Conservation (phyloP, 2,888 invertebrate genomes). For the Zygaena filipendulae region DNA sequence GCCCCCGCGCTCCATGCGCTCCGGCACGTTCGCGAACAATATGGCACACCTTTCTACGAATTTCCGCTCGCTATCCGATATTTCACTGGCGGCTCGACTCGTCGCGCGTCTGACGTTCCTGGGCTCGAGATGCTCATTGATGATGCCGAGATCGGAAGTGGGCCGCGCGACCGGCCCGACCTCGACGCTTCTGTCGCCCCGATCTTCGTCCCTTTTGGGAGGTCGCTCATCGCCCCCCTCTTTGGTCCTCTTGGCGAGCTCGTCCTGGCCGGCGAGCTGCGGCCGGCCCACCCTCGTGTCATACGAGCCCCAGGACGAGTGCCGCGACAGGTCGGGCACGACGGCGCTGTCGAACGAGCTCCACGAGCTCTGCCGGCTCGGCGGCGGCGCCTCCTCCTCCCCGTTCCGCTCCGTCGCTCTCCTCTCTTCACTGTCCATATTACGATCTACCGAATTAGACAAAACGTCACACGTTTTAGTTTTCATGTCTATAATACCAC, state of each 20-base stretch:
- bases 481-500: conserved; percentile 55
- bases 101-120: conserved; percentile 20
- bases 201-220: too few relatives aligned
- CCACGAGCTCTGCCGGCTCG: conserved; percentile 79
- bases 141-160: conserved; percentile 41
- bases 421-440: conserved; percentile 66
- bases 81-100: conserved; percentile 22
- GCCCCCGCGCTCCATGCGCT: conserved; percentile 44
- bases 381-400: conserved; percentile 39
- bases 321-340: conserved; percentile 77
- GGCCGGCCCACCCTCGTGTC: conserved; percentile 64
- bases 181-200: conserved; percentile 19
- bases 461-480: conserved; percentile 72
- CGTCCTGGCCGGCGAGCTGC: conserved; percentile 23
- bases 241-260: conserved; percentile 31
- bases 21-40: conserved; percentile 59
- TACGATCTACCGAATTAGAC: conserved; percentile 76
- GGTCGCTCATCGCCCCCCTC: conserved; percentile 37
- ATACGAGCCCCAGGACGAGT: conserved; percentile 86
- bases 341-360: conserved; percentile 83
- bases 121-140: conserved; percentile 41
- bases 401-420: conserved; percentile 23
- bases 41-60: conserved; percentile 71
- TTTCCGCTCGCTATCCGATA: conserved; percentile 49
- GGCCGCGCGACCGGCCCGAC: conserved; percentile 22